These are phyloP conservation scores for Panonychus citri DNA, from an alignment of 1,140 invertebrate species.

Conservation along the genomic window DNA sequence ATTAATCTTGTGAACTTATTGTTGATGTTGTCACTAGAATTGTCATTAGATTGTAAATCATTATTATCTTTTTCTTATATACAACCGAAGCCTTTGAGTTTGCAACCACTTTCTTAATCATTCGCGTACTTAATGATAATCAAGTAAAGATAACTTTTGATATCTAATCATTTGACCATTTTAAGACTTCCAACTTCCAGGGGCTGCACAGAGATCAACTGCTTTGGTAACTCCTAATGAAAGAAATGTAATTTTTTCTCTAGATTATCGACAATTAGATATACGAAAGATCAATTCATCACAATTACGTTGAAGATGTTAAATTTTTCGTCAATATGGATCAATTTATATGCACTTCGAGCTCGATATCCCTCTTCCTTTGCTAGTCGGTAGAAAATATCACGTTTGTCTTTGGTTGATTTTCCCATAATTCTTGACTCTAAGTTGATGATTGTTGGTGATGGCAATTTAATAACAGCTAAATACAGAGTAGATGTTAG, in stretches of 20 bases:
- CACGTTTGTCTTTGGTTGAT: conserved; percentile 90
- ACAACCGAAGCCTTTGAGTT: too few species aligned
- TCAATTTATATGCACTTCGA: conserved; percentile 85
- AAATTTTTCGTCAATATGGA: conserved; percentile 91
- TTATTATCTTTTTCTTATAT: not conserved
- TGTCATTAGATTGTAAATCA: not conserved
- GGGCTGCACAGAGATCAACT: conserved; percentile 92
- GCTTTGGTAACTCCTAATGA: conserved; percentile 55
- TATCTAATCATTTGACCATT: conserved; percentile 42
- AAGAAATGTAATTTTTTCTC: not conserved
- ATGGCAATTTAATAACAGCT: too few species aligned
- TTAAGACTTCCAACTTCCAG: conserved; percentile 92
- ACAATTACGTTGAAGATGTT: conserved; percentile 50
- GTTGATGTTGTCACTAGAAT: not conserved
- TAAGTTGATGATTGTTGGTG: too few species aligned
- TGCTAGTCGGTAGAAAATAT: conserved; percentile 90
- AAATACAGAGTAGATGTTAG: too few species aligned
- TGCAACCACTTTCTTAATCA: conserved; percentile 86
- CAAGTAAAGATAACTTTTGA: not conserved
- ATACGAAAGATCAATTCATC: too few species aligned
- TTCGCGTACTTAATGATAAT: too few species aligned
- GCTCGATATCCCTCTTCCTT: conserved; percentile 98
- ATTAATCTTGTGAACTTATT: not conserved
- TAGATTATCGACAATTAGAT: not conserved
- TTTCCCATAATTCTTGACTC: conserved; percentile 84